Conservation (phyloP, 2,113 vertebrate species). For the Helogale parvula region DNA sequence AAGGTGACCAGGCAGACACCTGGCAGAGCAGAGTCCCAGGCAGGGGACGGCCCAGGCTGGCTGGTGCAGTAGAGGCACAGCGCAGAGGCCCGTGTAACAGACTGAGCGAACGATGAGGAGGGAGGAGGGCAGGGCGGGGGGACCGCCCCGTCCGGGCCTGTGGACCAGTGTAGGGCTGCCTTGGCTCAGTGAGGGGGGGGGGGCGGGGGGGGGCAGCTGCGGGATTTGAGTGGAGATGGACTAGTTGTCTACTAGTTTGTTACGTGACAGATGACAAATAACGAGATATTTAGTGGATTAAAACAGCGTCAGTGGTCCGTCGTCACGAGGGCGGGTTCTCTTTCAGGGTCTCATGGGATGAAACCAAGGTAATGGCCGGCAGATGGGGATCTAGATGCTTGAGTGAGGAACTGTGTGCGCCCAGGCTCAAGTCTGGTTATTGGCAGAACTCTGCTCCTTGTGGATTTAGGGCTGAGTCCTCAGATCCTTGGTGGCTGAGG, state of each 20-base stretch:
- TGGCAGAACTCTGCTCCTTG: not conserved
- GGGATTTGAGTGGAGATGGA: too few relatives aligned
- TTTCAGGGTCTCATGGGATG: not conserved
- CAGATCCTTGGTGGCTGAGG: not conserved
- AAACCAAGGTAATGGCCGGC: not conserved
- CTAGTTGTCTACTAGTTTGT: not conserved
- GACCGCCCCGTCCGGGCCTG: accelerated
- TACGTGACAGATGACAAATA: accelerated
- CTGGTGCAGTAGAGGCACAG: not conserved
- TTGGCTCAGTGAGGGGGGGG: not conserved
- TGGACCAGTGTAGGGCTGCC: not conserved
- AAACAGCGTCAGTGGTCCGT: not conserved
- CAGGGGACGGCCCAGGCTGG: accelerated
- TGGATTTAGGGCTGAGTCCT: not conserved
- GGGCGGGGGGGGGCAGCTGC: not conserved
- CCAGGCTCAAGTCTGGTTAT: not conserved
- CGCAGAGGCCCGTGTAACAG: accelerated
- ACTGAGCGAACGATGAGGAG: accelerated
- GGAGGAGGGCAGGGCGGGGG: accelerated
- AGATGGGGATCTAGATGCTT: not conserved
- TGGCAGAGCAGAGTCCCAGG: not conserved
- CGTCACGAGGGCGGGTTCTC: not conserved
- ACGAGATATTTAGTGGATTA: not conserved
- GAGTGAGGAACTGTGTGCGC: not conserved
- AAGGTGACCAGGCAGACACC: accelerated